These are phyloP conservation scores for Turnix velox DNA, from an alignment of 2,113 vertebrate genomes.

Conservation along the genomic window DNA sequence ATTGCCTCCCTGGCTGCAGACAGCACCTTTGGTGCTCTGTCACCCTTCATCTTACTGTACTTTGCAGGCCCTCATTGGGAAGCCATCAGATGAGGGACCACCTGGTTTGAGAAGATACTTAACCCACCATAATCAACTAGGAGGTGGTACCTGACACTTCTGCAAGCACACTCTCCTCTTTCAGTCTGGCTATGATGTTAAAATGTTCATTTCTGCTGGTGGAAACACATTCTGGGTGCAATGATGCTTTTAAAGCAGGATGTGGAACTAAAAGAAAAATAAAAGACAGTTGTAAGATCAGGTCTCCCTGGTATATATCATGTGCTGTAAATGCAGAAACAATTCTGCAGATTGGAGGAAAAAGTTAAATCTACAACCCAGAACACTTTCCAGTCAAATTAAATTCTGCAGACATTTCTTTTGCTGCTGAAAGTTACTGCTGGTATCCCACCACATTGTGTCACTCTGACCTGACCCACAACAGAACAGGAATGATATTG, in stretches of 20 bases:
- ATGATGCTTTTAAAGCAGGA: background rate
- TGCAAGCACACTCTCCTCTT: background rate
- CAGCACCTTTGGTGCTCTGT: fast-evolving
- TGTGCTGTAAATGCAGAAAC: background rate
- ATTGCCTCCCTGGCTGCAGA: fast-evolving
- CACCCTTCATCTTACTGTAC: background rate
- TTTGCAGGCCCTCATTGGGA: background rate
- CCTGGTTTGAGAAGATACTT: background rate
- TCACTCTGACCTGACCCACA: background rate
- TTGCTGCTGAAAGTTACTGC: background rate
- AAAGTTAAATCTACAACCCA: background rate
- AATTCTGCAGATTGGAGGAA: background rate
- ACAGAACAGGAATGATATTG: background rate
- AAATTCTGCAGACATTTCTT: background rate
- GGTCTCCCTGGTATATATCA: background rate
- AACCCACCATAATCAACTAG: background rate
- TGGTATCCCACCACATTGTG: fast-evolving
- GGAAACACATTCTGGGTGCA: background rate
- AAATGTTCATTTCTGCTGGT: background rate
- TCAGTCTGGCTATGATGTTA: background rate
- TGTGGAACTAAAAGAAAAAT: background rate
- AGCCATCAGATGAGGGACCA: background rate
- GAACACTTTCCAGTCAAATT: background rate
- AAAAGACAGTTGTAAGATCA: background rate
- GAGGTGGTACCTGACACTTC: fast-evolving